Base-by-base conservation (phyloP, 2,888 invertebrate genomes). In the Platerodrilus igneus region DNA sequence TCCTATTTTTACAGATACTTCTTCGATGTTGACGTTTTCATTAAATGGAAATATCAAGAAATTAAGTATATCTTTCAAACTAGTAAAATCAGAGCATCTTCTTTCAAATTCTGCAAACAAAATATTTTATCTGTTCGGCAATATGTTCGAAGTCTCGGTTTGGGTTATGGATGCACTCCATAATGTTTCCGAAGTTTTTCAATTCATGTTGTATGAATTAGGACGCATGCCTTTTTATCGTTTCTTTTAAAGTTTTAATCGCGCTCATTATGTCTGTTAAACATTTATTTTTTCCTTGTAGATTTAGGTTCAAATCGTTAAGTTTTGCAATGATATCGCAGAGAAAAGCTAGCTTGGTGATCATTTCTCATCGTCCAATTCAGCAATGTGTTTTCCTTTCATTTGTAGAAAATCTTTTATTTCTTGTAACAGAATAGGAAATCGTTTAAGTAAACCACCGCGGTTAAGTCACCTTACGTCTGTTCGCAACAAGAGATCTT, bases 321-420 rank as follows among this genome's bases (percentile, higher is more conserved):
- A 22, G 22, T 6, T 6, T 6, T 6, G n/a, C 22, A 4, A 10
- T 22, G 4, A 22, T 22, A 22, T 4, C 22, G 4, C 10, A 10
- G 29, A 15, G 11, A 37, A n/a, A n/a, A n/a, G n/a, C n/a, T n/a
- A n/a, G n/a, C n/a, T n/a, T n/a, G n/a, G n/a, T n/a, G n/a, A 18
- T 21, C 29, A 37, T 13, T 28, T 29, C 18, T 37, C 20, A 19
- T 28, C 29, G 10, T 36, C 18, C 22, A 36, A 28, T 20, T 29
- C 20, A 13, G 19, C 11, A 16, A 19, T 20, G 19, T 37, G 17
- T 8, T 37, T 16, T 8, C 28, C 29, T 21, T 19, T 29, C 8
- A 30, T 4, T 8, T 30, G 4, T 7, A 16, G 16, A 6, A 30
- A 30, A 17, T 17, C 19, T 30, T 30, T 30, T 30, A 30, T 17